Evolutionary conservation across 2,888 invertebrate species (phyloP).

Genomic region (Mantis religiosa): DNA sequence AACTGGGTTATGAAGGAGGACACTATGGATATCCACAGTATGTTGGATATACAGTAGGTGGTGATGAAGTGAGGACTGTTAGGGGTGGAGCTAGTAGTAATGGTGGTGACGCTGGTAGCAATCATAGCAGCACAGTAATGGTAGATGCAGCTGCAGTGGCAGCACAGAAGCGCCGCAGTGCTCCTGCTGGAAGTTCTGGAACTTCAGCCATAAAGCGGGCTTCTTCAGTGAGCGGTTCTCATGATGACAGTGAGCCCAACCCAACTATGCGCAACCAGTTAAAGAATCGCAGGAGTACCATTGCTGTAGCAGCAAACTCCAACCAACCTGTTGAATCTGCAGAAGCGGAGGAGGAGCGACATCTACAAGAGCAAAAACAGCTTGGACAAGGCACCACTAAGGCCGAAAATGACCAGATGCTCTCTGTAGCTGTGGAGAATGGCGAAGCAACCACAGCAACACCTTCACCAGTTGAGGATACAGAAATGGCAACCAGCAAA

Average conservation of each 20-base stretch:
- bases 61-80: neutral
- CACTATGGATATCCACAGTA: constrained; percentile 66
- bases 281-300: neutral
- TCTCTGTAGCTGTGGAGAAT: constrained; percentile 29
- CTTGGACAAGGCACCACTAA: constrained; percentile 45
- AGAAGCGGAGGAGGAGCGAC: constrained; percentile 47
- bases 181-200: neutral
- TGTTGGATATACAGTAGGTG: constrained; percentile 47
- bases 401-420: constrained; percentile 3
- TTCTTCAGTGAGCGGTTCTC: neutral
- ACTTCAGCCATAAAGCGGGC: neutral
- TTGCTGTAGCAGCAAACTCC: neutral
- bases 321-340: constrained; percentile 44
- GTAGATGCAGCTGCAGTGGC: neutral
- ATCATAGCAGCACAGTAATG: neutral
- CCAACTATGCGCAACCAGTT: neutral
- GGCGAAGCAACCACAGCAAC: neutral
- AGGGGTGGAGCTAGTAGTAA: neutral
- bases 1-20: constrained; percentile 70
- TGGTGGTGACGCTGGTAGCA: neutral
- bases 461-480: neutral
- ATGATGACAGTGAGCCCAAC: neutral
- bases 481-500: neutral
- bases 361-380: constrained; percentile 49
- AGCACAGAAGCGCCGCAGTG: neutral